These are phyloP conservation scores for Xanthorhoe designata DNA, from an alignment of 2,888 invertebrate genomes.

Conservation along the genomic window DNA sequence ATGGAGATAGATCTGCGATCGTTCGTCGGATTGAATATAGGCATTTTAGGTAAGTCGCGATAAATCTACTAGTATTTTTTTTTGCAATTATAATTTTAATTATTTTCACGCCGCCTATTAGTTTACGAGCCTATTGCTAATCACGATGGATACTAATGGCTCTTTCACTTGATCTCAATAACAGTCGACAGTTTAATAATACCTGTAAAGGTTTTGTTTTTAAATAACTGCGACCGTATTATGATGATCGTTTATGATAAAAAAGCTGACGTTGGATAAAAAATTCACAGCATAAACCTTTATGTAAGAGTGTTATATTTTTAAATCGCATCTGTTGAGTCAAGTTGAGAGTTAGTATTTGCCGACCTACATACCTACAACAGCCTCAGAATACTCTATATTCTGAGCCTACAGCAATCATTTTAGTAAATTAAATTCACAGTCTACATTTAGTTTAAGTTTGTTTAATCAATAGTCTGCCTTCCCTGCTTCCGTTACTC, in stretches of 20 bases:
- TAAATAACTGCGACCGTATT: not conserved
- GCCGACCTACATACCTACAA: no score
- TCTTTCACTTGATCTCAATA: conserved; percentile 46
- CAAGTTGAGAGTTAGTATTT: no score
- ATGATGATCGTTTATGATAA: not conserved
- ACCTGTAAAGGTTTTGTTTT: conserved; percentile 19
- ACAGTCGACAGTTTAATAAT: conserved; percentile 49
- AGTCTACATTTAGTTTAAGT: no score
- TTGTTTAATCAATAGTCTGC: no score
- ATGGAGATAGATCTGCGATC: no score
- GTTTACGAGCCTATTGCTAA: conserved; percentile 41
- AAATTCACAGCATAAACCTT: not conserved
- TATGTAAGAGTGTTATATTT: not conserved
- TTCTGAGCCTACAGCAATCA: no score
- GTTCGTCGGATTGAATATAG: no score
- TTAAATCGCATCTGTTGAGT: not conserved
- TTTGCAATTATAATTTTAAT: not conserved
- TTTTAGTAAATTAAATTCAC: no score
- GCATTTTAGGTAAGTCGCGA: no score
- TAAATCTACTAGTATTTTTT: not conserved
- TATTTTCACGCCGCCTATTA: conserved; percentile 3
- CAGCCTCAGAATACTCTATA: no score
- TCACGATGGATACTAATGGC: conserved; percentile 47
- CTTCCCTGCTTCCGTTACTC: no score
- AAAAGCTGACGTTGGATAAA: not conserved